Evolutionary conservation across 2,888 invertebrate genomes (phyloP).

Genomic region (Stictocephala bisonia): DNA sequence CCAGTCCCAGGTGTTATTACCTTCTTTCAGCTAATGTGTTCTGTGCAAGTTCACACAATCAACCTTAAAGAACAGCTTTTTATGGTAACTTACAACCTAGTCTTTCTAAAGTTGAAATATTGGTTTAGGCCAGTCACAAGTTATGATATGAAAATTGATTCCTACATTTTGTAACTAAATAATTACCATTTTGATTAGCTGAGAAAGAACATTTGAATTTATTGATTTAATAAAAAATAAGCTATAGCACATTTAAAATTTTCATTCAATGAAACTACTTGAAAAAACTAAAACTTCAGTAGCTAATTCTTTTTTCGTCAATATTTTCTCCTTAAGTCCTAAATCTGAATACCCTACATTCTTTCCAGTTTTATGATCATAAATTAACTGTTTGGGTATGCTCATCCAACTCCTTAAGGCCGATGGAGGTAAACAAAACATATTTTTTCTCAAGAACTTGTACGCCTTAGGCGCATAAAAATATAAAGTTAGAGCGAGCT

Average conservation of each 20-base stretch:
- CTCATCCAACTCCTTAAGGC: neutral
- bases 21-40: constrained; percentile 53
- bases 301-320: neutral
- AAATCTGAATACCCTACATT: constrained; percentile 9
- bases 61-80: constrained; percentile 8
- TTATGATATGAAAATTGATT: neutral
- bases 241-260: neutral
- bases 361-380: neutral
- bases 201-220: too few relatives aligned
- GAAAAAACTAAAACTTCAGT: constrained; percentile 16
- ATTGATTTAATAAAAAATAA: constrained; percentile 20
- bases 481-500: too few relatives aligned
- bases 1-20: constrained; percentile 17
- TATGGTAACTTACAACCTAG: constrained; percentile 20
- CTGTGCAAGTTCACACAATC: constrained; percentile 53
- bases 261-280: neutral
- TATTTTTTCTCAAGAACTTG: too few relatives aligned
- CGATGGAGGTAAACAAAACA: too few relatives aligned
- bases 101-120: constrained; percentile 10
- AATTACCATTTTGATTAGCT: constrained; percentile 13
- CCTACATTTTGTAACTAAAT: neutral
- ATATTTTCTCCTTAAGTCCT: neutral
- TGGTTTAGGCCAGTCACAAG: constrained; percentile 17
- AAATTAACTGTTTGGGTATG: constrained; percentile 10
- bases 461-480: too few relatives aligned